These are phyloP conservation scores for Ceryle rudis DNA, from an alignment of 2,797 vertebrate species.

Conservation along the genomic window DNA sequence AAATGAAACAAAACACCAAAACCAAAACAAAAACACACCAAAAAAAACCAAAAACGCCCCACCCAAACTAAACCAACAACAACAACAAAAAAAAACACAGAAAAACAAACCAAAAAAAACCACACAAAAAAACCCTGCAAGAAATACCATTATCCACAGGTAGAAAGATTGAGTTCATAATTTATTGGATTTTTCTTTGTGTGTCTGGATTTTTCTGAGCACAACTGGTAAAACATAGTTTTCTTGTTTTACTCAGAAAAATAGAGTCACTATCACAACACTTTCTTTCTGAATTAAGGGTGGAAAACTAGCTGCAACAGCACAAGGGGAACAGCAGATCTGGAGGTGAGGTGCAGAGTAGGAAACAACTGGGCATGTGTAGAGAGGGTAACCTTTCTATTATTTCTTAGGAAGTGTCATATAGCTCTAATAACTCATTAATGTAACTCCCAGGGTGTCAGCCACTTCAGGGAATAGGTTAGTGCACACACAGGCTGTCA, in stretches of 20 bases:
- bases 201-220: not conserved
- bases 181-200: conserved; percentile 13
- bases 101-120: too few species aligned
- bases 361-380: not conserved
- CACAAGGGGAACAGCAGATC: not conserved
- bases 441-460: not conserved
- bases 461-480: not conserved
- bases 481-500: not conserved
- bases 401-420: not conserved
- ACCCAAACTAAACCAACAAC: too few species aligned
- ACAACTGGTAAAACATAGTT: not conserved
- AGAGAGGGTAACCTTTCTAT: not conserved
- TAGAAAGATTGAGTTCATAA: conserved; percentile 20
- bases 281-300: not conserved
- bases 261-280: not conserved
- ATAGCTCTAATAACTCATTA: not conserved
- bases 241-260: not conserved
- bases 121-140: not conserved
- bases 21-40: too few species aligned
- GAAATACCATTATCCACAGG: not conserved
- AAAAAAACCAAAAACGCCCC: too few species aligned
- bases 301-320: not conserved
- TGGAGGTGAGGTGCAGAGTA: not conserved
- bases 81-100: too few species aligned
- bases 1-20: too few species aligned